Base-by-base conservation (phyloP, 2,888 invertebrate species). In the Cyaniris semiargus region DNA sequence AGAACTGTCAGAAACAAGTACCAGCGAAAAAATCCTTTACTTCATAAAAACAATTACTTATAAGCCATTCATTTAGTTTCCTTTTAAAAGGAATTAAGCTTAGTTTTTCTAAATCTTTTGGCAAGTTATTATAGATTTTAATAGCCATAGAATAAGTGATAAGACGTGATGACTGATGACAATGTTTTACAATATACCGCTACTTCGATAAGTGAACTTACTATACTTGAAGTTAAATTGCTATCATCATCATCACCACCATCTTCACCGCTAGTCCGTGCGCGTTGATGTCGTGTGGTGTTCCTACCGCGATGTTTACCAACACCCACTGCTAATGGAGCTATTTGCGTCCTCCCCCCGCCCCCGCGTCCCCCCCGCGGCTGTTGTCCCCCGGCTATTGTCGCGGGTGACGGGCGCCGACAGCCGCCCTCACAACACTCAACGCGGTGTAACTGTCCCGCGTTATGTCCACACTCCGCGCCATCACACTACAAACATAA, bases 311-410 rank as follows among this genome's bases (percentile, higher is more conserved):
- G 83, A 79, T 90, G 90, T 90, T 90, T 90, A 90, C 90, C 87
- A 90, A 90, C 89, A 89, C 82, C 79, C 78, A 72, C 79, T 81
- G 83, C 89, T 90, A 91, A 91, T 90, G 90, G 89, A 83, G 86
- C 87, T 89, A 90, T 90, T 89, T 88, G 84, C 82, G 86, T 83
- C 82, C 79, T 76, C 79, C 77, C 80, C 78, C 76, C 77, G 78
- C 78, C 79, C 79, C 53, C 70, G n/a, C n/a, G n/a, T 0, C 44
- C n/a, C 34, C 34, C 70, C 18, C 70, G 18, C 66, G 27, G 7
- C 56, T 15, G 53, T 15, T 56, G n/a, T 8, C 60, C 60, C 23
- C 1, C 60, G 60, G 23, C 60, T n/a, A 70, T 34, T 34, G 31
- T 27, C 71, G 38, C 10, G 10, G 38, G 38, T 74, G 72, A 72